phyloP scores from a whole-genome alignment of 2,113 vertebrate species.

The Prionailurus viverrinus region DNA sequence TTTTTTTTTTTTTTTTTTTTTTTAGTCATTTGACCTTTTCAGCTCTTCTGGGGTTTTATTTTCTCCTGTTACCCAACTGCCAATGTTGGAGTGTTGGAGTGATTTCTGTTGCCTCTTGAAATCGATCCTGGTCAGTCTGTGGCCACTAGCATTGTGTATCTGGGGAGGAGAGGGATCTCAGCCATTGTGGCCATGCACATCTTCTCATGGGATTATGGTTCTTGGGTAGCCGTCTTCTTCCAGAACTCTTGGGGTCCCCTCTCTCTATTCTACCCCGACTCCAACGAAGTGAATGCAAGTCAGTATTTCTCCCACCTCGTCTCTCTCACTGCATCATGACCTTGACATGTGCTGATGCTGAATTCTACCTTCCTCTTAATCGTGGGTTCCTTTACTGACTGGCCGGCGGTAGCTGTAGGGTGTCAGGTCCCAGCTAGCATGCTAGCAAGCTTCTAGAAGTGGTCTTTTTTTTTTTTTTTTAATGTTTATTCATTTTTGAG shows the following conservation, averaged over 20 bases:
- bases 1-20: not conserved
- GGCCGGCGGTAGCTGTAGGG: not conserved
- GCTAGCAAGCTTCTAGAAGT: not conserved
- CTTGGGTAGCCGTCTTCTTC: not conserved
- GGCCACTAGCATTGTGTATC: not conserved
- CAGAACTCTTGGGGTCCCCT: not conserved
- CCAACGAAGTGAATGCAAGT: not conserved
- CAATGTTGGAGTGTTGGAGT: too few species aligned
- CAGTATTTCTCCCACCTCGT: not conserved
- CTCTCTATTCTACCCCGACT: not conserved
- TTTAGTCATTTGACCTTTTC: not conserved
- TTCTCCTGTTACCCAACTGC: not conserved
- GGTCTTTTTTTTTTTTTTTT: not conserved
- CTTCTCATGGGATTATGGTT: not conserved
- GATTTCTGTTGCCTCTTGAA: not conserved
- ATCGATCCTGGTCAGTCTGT: not conserved
- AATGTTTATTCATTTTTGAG: too few species aligned
- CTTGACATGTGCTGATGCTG: accelerated
- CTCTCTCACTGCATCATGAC: not conserved
- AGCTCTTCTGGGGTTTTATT: not conserved
- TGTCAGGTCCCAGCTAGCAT: not conserved
- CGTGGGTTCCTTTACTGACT: not conserved
- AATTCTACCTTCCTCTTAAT: not conserved
- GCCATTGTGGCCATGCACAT: not conserved
- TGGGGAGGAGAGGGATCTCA: not conserved